These are phyloP conservation scores for Cossypha heuglini DNA, from an alignment of 2,797 vertebrate species.

Conservation along the genomic window DNA sequence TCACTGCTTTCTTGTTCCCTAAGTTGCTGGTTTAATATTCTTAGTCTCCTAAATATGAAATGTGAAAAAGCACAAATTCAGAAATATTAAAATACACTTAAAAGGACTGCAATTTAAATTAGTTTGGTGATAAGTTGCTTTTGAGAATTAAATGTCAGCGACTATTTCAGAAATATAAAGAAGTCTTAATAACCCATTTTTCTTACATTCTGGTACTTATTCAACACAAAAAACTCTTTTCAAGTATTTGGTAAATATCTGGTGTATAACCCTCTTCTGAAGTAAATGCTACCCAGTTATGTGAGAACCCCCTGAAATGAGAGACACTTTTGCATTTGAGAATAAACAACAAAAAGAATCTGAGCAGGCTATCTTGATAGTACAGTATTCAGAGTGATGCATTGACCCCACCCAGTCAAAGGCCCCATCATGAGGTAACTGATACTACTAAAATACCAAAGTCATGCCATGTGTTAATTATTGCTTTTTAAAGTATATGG, in stretches of 20 bases:
- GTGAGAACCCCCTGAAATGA: not conserved
- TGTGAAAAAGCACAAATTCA: conserved; percentile 18
- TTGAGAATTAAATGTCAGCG: not conserved
- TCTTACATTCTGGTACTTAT: not conserved
- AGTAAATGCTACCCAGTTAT: not conserved
- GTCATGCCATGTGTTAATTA: not conserved
- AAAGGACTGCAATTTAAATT: not conserved
- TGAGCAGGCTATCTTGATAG: not conserved
- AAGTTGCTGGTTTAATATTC: conserved; percentile 84
- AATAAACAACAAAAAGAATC: not conserved
- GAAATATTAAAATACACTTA: not conserved
- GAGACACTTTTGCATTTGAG: not conserved
- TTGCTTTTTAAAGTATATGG: not conserved
- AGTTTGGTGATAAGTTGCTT: not conserved
- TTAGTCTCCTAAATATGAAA: conserved; percentile 76
- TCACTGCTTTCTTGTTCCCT: conserved; percentile 76
- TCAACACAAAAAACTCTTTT: not conserved
- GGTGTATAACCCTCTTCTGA: not conserved
- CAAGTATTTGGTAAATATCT: not conserved
- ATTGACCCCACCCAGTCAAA: not conserved
- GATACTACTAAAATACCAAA: not conserved
- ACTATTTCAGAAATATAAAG: not conserved
- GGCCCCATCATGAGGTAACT: not conserved
- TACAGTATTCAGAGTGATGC: not conserved
- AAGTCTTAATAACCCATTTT: not conserved